Evolutionary conservation across 1,140 invertebrate species (phyloP), one percentile per base, ranked within the genome.

Genomic region (Pissodes strobi): DNA sequence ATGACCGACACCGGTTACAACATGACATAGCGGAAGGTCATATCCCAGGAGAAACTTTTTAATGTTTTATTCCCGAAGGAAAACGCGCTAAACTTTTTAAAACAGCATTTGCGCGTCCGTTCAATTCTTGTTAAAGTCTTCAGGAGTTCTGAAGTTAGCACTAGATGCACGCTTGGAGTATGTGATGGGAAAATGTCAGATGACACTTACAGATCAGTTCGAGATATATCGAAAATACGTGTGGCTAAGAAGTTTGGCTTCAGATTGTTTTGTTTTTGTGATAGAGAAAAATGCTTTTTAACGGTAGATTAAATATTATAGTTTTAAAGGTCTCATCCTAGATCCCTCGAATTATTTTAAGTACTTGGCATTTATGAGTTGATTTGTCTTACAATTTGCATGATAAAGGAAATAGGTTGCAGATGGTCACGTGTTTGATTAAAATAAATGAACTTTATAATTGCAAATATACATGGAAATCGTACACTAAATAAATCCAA

Each of bases 121-220:
- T 53, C 49, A 22, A 53, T 53, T 62, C 49, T 43, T 43, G 48
- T 62, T 62, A 62, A 62, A 62, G 37, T 62, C 49, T 53, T 27
- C 34, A 37, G 21, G 30, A 62, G 38, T 53, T 62, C 51, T 61
- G 23, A 34, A 48, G 56, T 59, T 59, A 15, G 27, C 43, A 51
- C 10, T 13, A 45, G 49, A 48, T 53, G 59, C 59, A 62, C 53
- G 48, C 22, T 19, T 37, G 17, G 59, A 30, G 59, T 62, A 15
- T 53, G 48, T 53, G 59, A 62, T 62, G 59, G 59, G 59, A 62
- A 59, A 62, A 34, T 53, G 59, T 52, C 59, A 62, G 22, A 62
- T 62, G 59, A 62, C 59, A 62, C 49, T 62, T 27, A 43, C 23
- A 62, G 37, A 30, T 41, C 38, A 51, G 27, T 43, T 9, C 17